Conservation (phyloP, 2,113 vertebrate genomes). For the Hemichromis elongatus region DNA sequence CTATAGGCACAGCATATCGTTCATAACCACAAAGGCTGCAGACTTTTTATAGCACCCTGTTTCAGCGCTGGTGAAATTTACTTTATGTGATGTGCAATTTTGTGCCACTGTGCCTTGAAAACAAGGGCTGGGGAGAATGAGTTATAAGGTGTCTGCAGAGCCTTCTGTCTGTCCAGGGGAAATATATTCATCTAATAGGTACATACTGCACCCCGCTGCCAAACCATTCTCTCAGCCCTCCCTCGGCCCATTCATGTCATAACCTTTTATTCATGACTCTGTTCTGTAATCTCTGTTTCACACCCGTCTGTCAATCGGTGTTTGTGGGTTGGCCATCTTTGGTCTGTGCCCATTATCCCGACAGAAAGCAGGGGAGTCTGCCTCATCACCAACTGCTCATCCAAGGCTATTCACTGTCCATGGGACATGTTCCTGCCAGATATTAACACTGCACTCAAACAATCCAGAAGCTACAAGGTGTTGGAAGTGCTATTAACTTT, state of each 20-base stretch:
- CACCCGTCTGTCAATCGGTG: neutral
- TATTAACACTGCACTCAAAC: neutral
- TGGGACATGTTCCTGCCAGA: neutral
- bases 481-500: neutral
- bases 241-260: constrained; percentile 15
- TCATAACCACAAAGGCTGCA: neutral
- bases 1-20: neutral
- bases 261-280: constrained; percentile 47
- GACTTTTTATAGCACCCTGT: neutral
- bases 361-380: neutral
- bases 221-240: constrained; percentile 44
- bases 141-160: constrained; percentile 25
- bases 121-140: constrained; percentile 12
- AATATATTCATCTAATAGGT: constrained; percentile 51
- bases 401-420: neutral
- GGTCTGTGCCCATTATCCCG: neutral
- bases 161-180: constrained; percentile 20
- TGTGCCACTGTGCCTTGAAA: constrained; percentile 9
- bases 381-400: neutral
- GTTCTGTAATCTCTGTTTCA: constrained; percentile 21
- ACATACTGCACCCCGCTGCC: constrained; percentile 24
- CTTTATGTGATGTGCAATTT: constrained; percentile 32
- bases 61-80: constrained; percentile 1
- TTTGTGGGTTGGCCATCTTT: constrained; percentile 1
- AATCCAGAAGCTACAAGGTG: neutral